Percentiles rank a stretch among this genome's conserved stretches.
phyloP scores from a whole-genome alignment of 2,113 vertebrate genomes.

The Chaenocephalus aceratus region DNA sequence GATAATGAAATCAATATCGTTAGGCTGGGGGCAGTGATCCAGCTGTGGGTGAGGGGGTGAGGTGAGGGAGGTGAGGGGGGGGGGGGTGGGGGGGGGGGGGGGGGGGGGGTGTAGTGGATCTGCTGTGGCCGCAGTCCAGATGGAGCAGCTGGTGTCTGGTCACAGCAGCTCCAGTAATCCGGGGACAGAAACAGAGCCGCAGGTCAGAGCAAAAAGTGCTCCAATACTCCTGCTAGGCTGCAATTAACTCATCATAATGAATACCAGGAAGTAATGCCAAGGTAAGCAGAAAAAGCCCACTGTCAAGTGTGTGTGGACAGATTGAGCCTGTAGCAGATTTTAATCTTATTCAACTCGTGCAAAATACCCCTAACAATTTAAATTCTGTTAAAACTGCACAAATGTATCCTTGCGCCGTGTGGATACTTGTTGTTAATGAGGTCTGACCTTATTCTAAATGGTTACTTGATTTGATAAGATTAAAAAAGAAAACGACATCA shows the following conservation, averaged over 20 bases:
- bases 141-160: constrained; percentile 74
- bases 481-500: too few species aligned
- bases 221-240: neutral
- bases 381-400: neutral
- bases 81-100: too few species aligned
- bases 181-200: constrained; percentile 18
- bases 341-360: neutral
- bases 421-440: neutral
- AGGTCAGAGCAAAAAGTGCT: constrained; percentile 21
- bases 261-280: neutral
- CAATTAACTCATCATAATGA: neutral
- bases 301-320: neutral
- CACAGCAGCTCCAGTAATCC: constrained; percentile 68
- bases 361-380: neutral
- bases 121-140: constrained; percentile 66
- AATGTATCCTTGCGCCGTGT: neutral
- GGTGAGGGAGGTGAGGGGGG: too few species aligned
- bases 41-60: constrained; percentile 49
- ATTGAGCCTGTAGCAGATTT: neutral
- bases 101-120: constrained; percentile 43
- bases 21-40: constrained; percentile 36
- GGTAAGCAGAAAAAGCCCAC: neutral
- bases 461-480: too few species aligned
- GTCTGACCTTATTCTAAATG: constrained; percentile 75
- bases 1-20: constrained; percentile 48